Conservation (phyloP, 2,797 vertebrate genomes). For the Muraenolepis orangiensis region DNA sequence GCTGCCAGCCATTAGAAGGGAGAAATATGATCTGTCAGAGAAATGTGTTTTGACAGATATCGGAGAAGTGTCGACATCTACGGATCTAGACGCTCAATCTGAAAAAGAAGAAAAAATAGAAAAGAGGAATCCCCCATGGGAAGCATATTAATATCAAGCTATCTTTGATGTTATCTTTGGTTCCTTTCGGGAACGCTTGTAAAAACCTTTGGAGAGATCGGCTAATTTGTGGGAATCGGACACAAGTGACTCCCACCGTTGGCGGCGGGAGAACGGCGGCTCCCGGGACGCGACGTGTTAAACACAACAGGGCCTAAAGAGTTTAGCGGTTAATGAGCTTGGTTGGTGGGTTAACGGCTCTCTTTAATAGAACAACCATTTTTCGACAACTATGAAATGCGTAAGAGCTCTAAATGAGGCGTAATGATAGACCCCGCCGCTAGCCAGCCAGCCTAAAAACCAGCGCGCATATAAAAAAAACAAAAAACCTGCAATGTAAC, state of each 20-base stretch:
- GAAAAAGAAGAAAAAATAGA: not conserved
- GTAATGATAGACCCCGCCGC: conserved; percentile 70
- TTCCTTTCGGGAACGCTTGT: not conserved
- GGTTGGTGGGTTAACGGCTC: conserved; percentile 48
- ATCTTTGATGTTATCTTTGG: not conserved
- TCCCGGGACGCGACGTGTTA: not conserved
- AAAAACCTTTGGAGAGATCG: not conserved
- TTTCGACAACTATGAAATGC: conserved; percentile 56
- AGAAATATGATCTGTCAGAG: not conserved
- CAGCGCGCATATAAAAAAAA: conserved; percentile 65
- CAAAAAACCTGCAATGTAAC: conserved; percentile 69
- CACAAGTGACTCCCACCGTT: not conserved
- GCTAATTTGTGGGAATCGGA: not conserved
- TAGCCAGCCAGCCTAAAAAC: conserved; percentile 61
- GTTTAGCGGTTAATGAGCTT: conserved; percentile 37
- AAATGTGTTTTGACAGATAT: not conserved
- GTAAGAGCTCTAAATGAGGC: conserved; percentile 59
- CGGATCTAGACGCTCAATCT: not conserved
- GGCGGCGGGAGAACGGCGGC: not conserved
- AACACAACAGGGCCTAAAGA: conserved; percentile 37
- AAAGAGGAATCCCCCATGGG: not conserved
- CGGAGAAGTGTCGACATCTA: not conserved
- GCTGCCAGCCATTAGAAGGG: not conserved
- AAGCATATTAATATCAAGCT: no score
- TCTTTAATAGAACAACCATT: conserved; percentile 38